These are phyloP conservation scores for Mallotus villosus DNA, from an alignment of 2,797 vertebrate genomes.

Conservation along the genomic window DNA sequence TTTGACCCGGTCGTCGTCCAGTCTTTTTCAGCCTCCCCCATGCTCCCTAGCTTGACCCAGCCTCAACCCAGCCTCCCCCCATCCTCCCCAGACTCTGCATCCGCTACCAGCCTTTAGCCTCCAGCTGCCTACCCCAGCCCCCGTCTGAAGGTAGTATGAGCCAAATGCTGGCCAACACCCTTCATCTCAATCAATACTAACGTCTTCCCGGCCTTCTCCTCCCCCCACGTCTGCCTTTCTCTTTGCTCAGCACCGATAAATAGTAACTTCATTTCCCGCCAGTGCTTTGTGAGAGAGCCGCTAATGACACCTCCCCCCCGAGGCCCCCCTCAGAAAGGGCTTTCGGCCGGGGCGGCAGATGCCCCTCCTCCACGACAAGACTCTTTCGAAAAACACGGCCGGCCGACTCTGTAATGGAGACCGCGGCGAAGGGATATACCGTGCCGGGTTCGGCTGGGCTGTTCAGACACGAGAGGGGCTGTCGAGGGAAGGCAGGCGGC, in stretches of 20 bases:
- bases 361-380: constrained; percentile 51
- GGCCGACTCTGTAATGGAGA: no score
- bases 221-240: constrained; percentile 74
- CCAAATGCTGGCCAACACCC: constrained; percentile 74
- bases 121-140: background rate
- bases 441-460: no score
- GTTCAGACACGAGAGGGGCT: constrained; percentile 23
- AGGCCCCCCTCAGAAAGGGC: constrained; percentile 35
- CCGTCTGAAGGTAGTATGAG: constrained; percentile 56
- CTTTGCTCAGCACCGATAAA: constrained; percentile 83
- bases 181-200: constrained; percentile 85
- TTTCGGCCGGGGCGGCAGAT: constrained; percentile 31
- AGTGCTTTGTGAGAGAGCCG: constrained; percentile 78
- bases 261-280: constrained; percentile 84
- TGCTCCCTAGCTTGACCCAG: background rate
- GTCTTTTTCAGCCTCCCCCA: background rate
- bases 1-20: background rate
- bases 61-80: constrained; percentile 17
- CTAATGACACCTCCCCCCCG: constrained; percentile 78
- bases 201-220: constrained; percentile 77
- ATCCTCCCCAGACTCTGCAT: no score
- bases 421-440: no score
- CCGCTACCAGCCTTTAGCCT: no score
- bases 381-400: no score
- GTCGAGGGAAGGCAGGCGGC: constrained; percentile 41